Evolutionary conservation across 2,797 vertebrate genomes (phyloP).

Genomic region (Cichlasoma orientale): DNA sequence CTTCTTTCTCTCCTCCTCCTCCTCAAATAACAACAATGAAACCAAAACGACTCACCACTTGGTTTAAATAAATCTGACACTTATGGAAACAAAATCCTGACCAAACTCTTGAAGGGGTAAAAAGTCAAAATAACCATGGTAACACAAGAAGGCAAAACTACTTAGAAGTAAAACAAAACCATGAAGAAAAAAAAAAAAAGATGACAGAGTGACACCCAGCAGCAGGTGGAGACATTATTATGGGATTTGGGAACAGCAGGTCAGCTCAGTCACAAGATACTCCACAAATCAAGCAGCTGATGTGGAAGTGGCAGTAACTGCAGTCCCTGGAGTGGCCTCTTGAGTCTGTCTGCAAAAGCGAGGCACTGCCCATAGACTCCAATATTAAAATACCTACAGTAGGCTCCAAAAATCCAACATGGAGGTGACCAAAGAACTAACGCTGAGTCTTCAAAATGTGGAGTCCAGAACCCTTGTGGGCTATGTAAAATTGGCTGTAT

Average conservation of each 20-base stretch:
- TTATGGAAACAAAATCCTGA: conserved; percentile 24
- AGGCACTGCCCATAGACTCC: neutral
- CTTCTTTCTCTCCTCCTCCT: conserved; percentile 26
- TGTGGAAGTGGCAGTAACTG: neutral
- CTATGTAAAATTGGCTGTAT: too few relatives aligned
- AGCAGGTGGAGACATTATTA: conserved; percentile 41
- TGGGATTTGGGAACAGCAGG: neutral
- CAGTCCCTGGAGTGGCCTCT: neutral
- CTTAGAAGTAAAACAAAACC: neutral
- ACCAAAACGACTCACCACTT: conserved; percentile 35
- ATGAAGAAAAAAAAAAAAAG: neutral
- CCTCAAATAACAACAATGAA: conserved; percentile 67
- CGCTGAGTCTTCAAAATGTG: neutral
- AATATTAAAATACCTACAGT: neutral
- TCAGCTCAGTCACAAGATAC: neutral
- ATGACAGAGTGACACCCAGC: neutral
- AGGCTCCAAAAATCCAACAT: neutral
- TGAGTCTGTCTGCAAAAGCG: neutral
- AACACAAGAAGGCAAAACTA: neutral
- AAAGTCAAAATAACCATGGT: conserved; percentile 31
- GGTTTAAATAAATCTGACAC: conserved; percentile 54
- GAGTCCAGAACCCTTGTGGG: neutral
- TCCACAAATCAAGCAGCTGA: neutral
- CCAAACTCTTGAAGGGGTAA: conserved; percentile 1
- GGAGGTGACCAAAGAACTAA: neutral